phyloP scores from a whole-genome alignment of 2,888 invertebrate genomes.

The Syrista parreyssii region DNA sequence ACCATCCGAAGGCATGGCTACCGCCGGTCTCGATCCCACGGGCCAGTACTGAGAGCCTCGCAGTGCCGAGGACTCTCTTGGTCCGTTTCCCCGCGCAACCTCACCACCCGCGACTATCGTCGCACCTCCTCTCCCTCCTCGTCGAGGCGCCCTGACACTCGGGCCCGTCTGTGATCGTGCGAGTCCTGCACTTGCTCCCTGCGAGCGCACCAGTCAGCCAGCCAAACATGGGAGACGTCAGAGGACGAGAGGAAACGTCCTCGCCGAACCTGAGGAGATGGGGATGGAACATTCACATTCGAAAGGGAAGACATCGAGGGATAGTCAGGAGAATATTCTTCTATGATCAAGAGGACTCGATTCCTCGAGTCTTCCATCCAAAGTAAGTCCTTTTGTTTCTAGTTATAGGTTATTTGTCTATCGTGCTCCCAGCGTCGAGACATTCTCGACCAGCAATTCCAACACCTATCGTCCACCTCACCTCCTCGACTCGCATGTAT shows the following conservation, averaged over 20 bases:
- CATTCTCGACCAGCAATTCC: too few relatives aligned
- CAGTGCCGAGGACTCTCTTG: too few relatives aligned
- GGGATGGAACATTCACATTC: conserved; percentile 62
- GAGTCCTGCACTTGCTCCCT: conserved; percentile 10
- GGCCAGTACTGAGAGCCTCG: conserved; percentile 51
- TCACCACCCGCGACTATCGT: conserved; percentile 19
- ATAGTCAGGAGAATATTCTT: too few relatives aligned
- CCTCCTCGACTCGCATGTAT: too few relatives aligned
- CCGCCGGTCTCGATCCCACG: conserved; percentile 53
- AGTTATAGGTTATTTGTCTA: too few relatives aligned
- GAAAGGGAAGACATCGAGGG: conserved; percentile 59
- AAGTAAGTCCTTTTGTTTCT: too few relatives aligned
- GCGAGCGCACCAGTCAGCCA: too few relatives aligned
- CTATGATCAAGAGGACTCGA: too few relatives aligned
- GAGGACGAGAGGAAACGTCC: conserved; percentile 60
- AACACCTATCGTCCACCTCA: too few relatives aligned
- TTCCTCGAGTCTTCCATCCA: too few relatives aligned
- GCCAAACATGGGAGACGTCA: conserved; percentile 38
- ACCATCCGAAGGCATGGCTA: conserved; percentile 44
- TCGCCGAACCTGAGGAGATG: conserved; percentile 62
- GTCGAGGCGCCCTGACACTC: conserved; percentile 13
- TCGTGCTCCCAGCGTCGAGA: too few relatives aligned
- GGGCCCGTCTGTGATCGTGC: conserved; percentile 12
- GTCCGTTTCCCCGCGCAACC: too few relatives aligned
- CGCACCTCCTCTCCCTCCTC: conserved; percentile 13